Evolutionary conservation across 2,797 vertebrate species (phyloP).

Genomic region (Octomys mimax): DNA sequence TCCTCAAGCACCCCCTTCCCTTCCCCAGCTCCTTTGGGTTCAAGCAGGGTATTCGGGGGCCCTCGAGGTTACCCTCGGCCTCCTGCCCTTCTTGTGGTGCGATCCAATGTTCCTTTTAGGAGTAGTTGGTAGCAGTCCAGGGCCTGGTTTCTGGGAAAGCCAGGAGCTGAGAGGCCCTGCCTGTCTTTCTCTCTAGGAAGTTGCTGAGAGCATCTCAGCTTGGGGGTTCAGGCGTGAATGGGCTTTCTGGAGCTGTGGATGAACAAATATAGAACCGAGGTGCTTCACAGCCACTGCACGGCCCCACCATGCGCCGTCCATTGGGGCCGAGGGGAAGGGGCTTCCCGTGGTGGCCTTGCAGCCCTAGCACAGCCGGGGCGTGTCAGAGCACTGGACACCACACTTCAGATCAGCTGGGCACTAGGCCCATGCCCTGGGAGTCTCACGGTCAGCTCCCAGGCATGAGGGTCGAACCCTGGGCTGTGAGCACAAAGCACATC

Average conservation of each 20-base stretch:
- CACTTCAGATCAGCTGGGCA: neutral
- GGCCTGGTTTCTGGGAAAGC: neutral
- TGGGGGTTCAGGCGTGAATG: neutral
- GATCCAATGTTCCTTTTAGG: neutral
- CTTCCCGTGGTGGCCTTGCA: neutral
- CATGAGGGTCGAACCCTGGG: neutral
- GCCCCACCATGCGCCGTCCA: neutral
- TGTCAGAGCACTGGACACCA: neutral
- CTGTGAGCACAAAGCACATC: slow-evolving; percentile 52
- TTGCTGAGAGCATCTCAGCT: neutral
- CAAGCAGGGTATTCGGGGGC: neutral
- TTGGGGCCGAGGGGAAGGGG: neutral
- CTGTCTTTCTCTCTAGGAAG: neutral
- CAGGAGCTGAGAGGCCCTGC: neutral
- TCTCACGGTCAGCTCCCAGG: neutral
- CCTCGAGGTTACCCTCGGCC: neutral
- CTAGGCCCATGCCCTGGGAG: neutral
- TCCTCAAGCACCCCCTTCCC: neutral
- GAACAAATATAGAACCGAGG: neutral
- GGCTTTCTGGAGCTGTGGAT: neutral
- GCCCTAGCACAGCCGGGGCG: neutral
- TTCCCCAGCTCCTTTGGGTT: neutral
- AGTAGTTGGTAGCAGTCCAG: neutral
- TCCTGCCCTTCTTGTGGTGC: neutral
- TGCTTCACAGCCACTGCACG: neutral